Conservation (phyloP, 2,888 invertebrate species). For the Melanargia galathea region DNA sequence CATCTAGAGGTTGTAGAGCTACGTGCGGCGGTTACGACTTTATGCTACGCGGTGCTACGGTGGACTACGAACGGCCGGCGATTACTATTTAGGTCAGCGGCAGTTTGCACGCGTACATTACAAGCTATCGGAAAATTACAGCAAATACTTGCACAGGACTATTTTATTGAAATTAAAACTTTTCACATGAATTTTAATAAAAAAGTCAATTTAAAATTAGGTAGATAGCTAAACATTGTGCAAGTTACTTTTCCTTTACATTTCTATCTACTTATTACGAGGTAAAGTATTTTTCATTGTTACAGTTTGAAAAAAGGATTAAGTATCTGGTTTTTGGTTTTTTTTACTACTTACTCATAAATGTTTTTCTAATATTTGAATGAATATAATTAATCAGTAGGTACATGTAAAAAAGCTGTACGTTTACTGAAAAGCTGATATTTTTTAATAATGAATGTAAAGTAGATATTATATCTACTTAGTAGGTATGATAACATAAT, state of each 20-base stretch:
- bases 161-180: slow-evolving; percentile 3
- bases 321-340: too few relatives aligned
- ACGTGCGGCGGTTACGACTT: slow-evolving; percentile 39
- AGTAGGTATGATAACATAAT: too few relatives aligned
- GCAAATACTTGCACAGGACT: slow-evolving; percentile 7
- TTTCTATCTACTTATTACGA: too few relatives aligned
- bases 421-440: too few relatives aligned
- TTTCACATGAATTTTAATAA: not conserved
- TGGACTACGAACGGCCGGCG: slow-evolving; percentile 40
- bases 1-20: slow-evolving; percentile 26
- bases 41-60: slow-evolving; percentile 51
- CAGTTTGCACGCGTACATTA: slow-evolving; percentile 36
- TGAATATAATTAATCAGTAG: too few relatives aligned
- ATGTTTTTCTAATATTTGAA: too few relatives aligned
- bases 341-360: too few relatives aligned
- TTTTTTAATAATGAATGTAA: too few relatives aligned
- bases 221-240: not conserved
- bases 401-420: too few relatives aligned
- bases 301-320: too few relatives aligned
- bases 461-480: too few relatives aligned
- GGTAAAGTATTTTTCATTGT: too few relatives aligned
- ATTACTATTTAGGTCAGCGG: slow-evolving; percentile 47
- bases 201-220: not conserved
- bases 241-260: not conserved
- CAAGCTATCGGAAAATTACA: slow-evolving; percentile 23